phyloP scores from a whole-genome alignment of 2,797 vertebrate genomes.

The Bufotes viridis region DNA sequence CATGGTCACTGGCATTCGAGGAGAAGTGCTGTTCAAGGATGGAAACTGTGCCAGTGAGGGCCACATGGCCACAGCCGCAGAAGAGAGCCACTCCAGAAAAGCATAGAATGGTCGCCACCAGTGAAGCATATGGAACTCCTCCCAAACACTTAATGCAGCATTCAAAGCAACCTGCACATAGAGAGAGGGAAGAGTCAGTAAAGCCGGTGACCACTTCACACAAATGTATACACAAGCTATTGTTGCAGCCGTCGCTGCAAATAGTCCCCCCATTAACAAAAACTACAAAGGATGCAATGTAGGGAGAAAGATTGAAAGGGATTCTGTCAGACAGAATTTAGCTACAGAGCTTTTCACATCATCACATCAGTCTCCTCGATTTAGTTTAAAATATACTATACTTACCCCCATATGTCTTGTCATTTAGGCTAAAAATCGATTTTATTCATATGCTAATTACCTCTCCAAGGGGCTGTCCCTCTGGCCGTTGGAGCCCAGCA shows the following conservation, averaged over 20 bases:
- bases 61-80: constrained; percentile 96
- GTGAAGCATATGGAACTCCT: constrained; percentile 96
- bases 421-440: too few relatives aligned
- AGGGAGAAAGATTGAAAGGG: constrained; percentile 54
- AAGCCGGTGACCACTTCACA: constrained; percentile 21
- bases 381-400: too few relatives aligned
- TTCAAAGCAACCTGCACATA: constrained; percentile 93
- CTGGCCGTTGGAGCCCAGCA: too few relatives aligned
- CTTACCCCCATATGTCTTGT: too few relatives aligned
- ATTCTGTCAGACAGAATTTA: too few relatives aligned
- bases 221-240: constrained; percentile 38
- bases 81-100: constrained; percentile 97
- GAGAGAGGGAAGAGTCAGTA: constrained; percentile 62
- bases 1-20: constrained; percentile 84
- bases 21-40: constrained; percentile 95
- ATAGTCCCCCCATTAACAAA: constrained; percentile 7
- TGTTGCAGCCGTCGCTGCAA: constrained; percentile 48
- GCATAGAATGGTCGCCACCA: constrained; percentile 97
- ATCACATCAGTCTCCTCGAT: too few relatives aligned
- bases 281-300: constrained; percentile 61
- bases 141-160: constrained; percentile 99
- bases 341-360: too few relatives aligned
- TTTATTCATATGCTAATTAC: too few relatives aligned
- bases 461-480: too few relatives aligned
- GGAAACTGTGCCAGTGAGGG: constrained; percentile 87